Base-by-base conservation (phyloP, 2,113 vertebrate genomes). In the Oryzias javanicus region DNA sequence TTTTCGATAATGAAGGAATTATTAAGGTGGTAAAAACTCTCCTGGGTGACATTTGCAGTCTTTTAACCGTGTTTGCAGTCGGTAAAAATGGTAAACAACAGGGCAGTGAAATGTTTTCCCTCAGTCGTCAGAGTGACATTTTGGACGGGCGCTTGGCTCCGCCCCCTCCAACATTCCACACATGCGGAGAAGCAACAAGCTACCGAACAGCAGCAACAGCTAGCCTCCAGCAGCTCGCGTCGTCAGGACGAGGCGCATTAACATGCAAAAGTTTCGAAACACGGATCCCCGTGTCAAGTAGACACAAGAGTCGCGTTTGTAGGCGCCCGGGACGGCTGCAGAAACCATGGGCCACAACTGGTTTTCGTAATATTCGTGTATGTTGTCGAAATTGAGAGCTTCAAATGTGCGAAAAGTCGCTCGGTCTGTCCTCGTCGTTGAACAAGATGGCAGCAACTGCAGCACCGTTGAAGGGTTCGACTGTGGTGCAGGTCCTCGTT, bases 401-500 rank as follows among this genome's bases (percentile, higher is more conserved):
- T 79, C 71, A 79, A 78, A 80, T 83, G 80, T 82, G 83, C 67
- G 62, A 80, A 83, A 84, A 86, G 81, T 87, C 74, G 59, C 81
- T 81, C 55, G 67, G 83, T 76, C 19, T 72, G 50, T 61, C 60
- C 60, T 84, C 68, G 81, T 84, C 79, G 86, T 81, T 66, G 77
- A 88, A 88, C 87, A 89, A 88, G 87, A 88, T 88, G 85, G 87
- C 85, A 87, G 85, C 81, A 82, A 62, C 73, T 80, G 72, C 74
- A 42, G 50, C 70, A 64, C 49, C 72, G 66, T 41, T 74, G 74
- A 78, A 68, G 82, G 79, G 59, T 74, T 70, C 67, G 50, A 52
- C 81, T 48, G 77, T 47, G 68, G 64, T 66, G 67, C 74, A 56
- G 72, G 40, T 79, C 72, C 53, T 71, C 62, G 67, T 64, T 20